phyloP scores from a whole-genome alignment of 37 sponge, comb jelly and placozoan species.

The Hormiphora californensis region DNA sequence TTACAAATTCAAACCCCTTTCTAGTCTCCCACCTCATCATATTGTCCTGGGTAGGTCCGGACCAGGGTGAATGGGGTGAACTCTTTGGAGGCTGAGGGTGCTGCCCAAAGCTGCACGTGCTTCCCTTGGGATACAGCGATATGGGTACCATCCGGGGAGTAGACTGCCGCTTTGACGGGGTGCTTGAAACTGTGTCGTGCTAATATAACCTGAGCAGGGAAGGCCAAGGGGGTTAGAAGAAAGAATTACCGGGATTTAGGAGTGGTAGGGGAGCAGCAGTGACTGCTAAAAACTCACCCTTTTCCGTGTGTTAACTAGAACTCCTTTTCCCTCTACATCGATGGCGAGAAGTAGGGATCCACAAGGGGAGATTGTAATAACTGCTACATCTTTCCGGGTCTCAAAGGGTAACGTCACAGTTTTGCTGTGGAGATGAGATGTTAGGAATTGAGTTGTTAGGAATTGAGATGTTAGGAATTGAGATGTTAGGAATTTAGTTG shows the following conservation, averaged over 20 bases:
- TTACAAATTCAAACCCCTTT: not conserved
- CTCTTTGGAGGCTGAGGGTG: slow-evolving; percentile 69
- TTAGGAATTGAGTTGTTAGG: too few relatives aligned
- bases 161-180: slow-evolving; percentile 77
- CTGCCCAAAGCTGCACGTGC: slow-evolving; percentile 79
- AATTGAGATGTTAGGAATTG: too few relatives aligned
- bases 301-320: slow-evolving; percentile 2
- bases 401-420: slow-evolving; percentile 89
- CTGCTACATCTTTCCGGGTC: slow-evolving; percentile 78
- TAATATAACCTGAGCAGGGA: slow-evolving; percentile 65
- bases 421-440: slow-evolving; percentile 74
- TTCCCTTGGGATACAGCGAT: slow-evolving; percentile 87
- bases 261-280: not conserved
- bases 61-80: slow-evolving; percentile 83
- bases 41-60: slow-evolving; percentile 74
- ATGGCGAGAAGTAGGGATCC: slow-evolving; percentile 77
- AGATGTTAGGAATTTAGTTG: too few relatives aligned
- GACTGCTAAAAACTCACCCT: not conserved
- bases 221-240: not conserved
- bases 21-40: slow-evolving; percentile 63
- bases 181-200: slow-evolving; percentile 90
- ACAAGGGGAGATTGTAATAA: slow-evolving; percentile 86
- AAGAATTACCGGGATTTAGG: not conserved
- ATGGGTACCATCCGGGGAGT: slow-evolving; percentile 83
- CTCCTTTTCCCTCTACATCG: slow-evolving; percentile 72